Evolutionary conservation across 2,888 invertebrate species (phyloP), one percentile per base, ranked within the genome.

Genomic region (Hyposoter didymator): DNA sequence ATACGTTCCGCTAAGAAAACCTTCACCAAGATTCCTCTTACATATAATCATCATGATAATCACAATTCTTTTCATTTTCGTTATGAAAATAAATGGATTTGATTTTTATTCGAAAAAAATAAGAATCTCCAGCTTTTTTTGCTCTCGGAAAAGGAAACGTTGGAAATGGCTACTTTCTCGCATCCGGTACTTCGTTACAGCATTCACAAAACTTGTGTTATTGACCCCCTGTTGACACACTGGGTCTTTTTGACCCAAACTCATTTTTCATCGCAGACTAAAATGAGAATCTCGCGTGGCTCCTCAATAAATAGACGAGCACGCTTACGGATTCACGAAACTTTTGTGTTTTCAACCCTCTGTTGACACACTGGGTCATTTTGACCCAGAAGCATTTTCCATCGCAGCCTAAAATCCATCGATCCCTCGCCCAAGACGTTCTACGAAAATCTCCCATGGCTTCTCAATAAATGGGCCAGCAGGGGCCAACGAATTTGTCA

Each of bases 381-480:
- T 39, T 39, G 39, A 39, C 39, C 39, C 39, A 39, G 39, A 39
- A 8, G 7, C 35, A 35, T 35, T 35, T 35, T 35, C 5, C 35
- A 35, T 35, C 35, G 1, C 35, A 0, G 35, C 2, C 28, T 28
- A 28, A 28, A 28, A 28, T 28, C 28, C 28, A 2, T 28, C 2
- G 2, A 19, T 73, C 19, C 6, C 69, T 39, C 45, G 39, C 73
- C 35, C 67, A 22, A 62, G 28, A 73, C 49, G n/a, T 69, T 67
- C 74, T 78, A 83, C 62, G 74, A 74, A 73, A 39, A 66, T 39
- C 64, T 59, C 39, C 47, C 78, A 72, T 59, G 67, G 67, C 67
- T 45, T 32, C 47, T 69, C 67, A 83, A 74, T 62, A 66, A 75
- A 83, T 72, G 67, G 19, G 67, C 64, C 28, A 75, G 69, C 67